phyloP scores from a whole-genome alignment of 2,797 vertebrate genomes.

The Fistularia commersonii region DNA sequence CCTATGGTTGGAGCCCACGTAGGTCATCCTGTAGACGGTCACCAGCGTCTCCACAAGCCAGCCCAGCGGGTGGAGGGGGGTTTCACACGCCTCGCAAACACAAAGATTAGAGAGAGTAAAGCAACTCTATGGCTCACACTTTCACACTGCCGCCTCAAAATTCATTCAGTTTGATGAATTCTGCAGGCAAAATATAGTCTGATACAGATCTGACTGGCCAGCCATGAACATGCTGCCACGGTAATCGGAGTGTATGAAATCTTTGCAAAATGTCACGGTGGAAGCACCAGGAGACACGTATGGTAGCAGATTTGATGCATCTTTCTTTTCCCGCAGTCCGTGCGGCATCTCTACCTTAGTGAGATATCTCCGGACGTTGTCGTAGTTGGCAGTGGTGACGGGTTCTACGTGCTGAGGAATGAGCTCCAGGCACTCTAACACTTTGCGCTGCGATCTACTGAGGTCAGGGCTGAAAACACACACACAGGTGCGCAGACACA shows the following conservation, averaged over 20 bases:
- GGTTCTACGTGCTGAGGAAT: slow-evolving; percentile 88
- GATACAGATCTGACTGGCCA: too few relatives aligned
- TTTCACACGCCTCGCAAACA: slow-evolving; percentile 86
- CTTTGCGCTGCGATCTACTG: slow-evolving; percentile 85
- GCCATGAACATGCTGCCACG: too few relatives aligned
- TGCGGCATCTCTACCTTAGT: slow-evolving; percentile 77
- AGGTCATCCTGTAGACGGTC: slow-evolving; percentile 95
- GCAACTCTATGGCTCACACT: not conserved
- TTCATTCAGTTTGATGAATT: not conserved
- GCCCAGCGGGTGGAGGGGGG: slow-evolving; percentile 90
- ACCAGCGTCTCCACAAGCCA: slow-evolving; percentile 91
- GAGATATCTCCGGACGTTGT: slow-evolving; percentile 88
- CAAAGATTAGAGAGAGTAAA: not conserved
- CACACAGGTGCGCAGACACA: slow-evolving; percentile 6
- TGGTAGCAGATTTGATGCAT: too few relatives aligned
- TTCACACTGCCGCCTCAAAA: not conserved
- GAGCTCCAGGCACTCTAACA: slow-evolving; percentile 90
- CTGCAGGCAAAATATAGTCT: too few relatives aligned
- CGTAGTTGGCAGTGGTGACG: slow-evolving; percentile 87
- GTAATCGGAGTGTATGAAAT: too few relatives aligned
- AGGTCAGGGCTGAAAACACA: slow-evolving; percentile 80
- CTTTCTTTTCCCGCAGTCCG: too few relatives aligned
- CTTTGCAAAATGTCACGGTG: too few relatives aligned
- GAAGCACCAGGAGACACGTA: too few relatives aligned
- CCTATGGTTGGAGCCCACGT: slow-evolving; percentile 89